phyloP scores from a whole-genome alignment of 1,140 invertebrate genomes.

The Choristoneura fumiferana region DNA sequence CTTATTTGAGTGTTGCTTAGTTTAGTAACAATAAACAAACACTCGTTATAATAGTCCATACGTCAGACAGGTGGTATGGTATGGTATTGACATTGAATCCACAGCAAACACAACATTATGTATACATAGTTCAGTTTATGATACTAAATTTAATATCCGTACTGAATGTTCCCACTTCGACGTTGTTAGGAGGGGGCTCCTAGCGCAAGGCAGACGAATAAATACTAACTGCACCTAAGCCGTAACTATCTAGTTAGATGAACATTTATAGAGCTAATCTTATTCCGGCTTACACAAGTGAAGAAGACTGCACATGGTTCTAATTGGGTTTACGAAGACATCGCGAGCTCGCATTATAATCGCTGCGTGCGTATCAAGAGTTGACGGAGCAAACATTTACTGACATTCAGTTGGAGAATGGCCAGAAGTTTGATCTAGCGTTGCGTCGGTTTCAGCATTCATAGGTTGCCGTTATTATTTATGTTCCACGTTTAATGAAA shows the following conservation, averaged over 20 bases:
- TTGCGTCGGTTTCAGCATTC: background rate
- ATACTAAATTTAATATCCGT: conserved; percentile 42
- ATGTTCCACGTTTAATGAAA: too few species aligned
- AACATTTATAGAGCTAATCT: conserved; percentile 11
- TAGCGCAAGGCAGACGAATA: background rate
- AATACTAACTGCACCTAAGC: background rate
- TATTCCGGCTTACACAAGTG: conserved; percentile 11
- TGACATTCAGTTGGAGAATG: conserved; percentile 11
- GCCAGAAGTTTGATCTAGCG: conserved; percentile 6
- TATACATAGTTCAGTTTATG: background rate
- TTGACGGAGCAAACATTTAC: conserved; percentile 1
- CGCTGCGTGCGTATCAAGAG: background rate
- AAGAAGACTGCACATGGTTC: conserved; percentile 11
- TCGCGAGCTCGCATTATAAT: background rate
- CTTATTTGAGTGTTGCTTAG: too few species aligned
- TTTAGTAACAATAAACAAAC: too few species aligned
- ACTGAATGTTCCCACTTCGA: conserved; percentile 34
- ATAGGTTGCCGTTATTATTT: too few species aligned
- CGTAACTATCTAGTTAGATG: background rate
- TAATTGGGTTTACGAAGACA: conserved; percentile 5
- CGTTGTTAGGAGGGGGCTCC: conserved; percentile 7
- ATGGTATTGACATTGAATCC: conserved; percentile 35
- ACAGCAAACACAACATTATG: conserved; percentile 24
- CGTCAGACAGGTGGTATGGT: conserved; percentile 19
- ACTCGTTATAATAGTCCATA: background rate